phyloP scores from a whole-genome alignment of 1,140 invertebrate genomes.

The Temnothorax nylanderi region DNA sequence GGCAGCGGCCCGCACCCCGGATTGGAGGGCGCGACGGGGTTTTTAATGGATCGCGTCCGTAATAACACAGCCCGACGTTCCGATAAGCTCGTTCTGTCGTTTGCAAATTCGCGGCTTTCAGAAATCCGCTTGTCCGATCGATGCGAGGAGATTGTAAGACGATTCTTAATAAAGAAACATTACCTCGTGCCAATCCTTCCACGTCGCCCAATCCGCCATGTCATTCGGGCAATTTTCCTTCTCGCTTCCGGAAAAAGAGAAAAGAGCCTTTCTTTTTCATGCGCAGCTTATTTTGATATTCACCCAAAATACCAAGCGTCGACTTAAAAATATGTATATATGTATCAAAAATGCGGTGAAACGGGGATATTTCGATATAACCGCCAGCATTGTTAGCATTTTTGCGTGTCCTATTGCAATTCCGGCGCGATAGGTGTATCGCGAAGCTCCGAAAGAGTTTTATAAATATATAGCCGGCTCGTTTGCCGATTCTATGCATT shows the following conservation, averaged over 20 bases:
- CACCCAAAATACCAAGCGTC: neutral
- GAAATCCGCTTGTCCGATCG: neutral
- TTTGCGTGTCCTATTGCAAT: constrained; percentile 45
- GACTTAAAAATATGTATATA: neutral
- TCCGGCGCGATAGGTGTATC: constrained; percentile 37
- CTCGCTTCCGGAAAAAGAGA: neutral
- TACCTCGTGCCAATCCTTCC: too few species aligned
- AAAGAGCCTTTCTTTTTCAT: neutral
- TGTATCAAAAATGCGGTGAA: neutral
- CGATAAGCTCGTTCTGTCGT: constrained; percentile 12
- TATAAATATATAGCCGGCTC: constrained; percentile 19
- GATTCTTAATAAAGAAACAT: too few species aligned
- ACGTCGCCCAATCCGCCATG: neutral
- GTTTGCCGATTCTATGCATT: constrained; percentile 45
- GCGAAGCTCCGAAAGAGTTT: constrained; percentile 36
- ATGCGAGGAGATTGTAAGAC: too few species aligned
- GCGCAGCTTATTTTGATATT: neutral
- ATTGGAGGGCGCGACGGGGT: constrained; percentile 1
- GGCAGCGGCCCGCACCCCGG: constrained; percentile 3
- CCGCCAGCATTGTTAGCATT: constrained; percentile 25
- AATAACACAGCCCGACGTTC: constrained; percentile 12
- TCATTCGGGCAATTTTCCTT: too few species aligned
- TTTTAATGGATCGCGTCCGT: constrained; percentile 46
- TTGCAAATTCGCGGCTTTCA: constrained; percentile 26
- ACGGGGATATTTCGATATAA: constrained; percentile 22